phyloP scores from a whole-genome alignment of 2,113 vertebrate genomes.

The Toxotes jaculatrix region DNA sequence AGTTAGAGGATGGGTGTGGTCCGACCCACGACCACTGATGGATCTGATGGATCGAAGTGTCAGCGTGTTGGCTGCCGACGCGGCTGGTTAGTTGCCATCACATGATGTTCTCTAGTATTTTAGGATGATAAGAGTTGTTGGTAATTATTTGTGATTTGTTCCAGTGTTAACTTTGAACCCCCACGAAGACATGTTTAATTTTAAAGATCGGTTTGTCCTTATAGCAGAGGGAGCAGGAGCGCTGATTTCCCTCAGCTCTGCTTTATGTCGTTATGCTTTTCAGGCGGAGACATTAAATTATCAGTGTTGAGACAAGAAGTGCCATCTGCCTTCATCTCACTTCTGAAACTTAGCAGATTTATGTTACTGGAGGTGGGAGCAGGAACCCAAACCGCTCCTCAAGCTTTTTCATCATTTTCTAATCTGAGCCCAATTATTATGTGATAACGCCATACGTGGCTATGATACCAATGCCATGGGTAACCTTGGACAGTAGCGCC shows the following conservation, averaged over 20 bases:
- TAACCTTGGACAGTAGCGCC: slow-evolving; percentile 14
- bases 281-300: too few species aligned
- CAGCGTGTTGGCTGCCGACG: too few species aligned
- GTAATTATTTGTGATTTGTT: too few species aligned
- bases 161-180: too few species aligned
- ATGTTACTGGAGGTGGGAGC: slow-evolving; percentile 4
- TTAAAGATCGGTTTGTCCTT: not conserved
- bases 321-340: not conserved
- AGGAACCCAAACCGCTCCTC: not conserved
- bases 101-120: too few species aligned
- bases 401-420: slow-evolving; percentile 21
- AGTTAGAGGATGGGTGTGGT: too few species aligned
- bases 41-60: too few species aligned
- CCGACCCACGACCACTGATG: too few species aligned
- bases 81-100: too few species aligned
- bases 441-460: not conserved
- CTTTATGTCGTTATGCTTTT: too few species aligned
- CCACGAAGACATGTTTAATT: not conserved
- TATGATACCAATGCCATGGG: not conserved
- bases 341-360: slow-evolving; percentile 6
- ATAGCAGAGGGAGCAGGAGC: not conserved
- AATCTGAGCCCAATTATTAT: slow-evolving; percentile 28
- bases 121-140: too few species aligned
- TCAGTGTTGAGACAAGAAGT: not conserved
- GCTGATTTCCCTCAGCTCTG: not conserved